Base-by-base conservation (phyloP, 92 coral and sea anemone genomes). In the Epizoanthus fatuus region DNA sequence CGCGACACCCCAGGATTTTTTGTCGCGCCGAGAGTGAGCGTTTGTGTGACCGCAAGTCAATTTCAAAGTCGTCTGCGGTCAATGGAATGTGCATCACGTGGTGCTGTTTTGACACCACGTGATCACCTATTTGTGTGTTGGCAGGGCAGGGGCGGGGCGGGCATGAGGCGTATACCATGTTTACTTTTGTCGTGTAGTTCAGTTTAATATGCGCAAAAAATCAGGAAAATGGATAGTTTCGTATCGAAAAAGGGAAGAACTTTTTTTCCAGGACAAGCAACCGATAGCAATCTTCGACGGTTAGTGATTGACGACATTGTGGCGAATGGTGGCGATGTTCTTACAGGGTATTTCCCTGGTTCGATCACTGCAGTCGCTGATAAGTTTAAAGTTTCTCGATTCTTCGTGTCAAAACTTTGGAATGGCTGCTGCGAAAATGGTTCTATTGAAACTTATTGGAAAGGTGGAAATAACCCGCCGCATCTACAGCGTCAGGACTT, bases 321-420 rank as follows among this genome's bases (percentile, higher is more conserved):
- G 20, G 60, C 40, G 55, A 63, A 15, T 72, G 91, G 91, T 5
- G 91, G 86, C 37, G 86, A 81, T 81, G 60, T 81, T 64, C 12
- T 44, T 16, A 63, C 91, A 65, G 91, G 83, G 14, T 56, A 81
- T 62, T 87, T 87, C 73, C 91, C 87, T 44, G 91, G 75, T 25
- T 51, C 70, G 72, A 80, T 86, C 81, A 81, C 57, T 3, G 53
- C 64, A 51, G 38, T 87, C 29, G 91, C 82, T 8, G 63, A 65
- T 8, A 81, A 72, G 63, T 71, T 57, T 57, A 66, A 58, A 62
- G 63, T 87, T 16, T 29, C 67, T 69, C 68, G 87, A n/a, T 53
- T 35, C 57, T 72, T 87, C 53, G 87, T 83, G 11, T 72, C 81
- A 65, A 60, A 64, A 49, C 74, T 87, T 13, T 83, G 92, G 88